Evolutionary conservation across 2,797 vertebrate genomes (phyloP).

Genomic region (Tauraco hartlaubi): DNA sequence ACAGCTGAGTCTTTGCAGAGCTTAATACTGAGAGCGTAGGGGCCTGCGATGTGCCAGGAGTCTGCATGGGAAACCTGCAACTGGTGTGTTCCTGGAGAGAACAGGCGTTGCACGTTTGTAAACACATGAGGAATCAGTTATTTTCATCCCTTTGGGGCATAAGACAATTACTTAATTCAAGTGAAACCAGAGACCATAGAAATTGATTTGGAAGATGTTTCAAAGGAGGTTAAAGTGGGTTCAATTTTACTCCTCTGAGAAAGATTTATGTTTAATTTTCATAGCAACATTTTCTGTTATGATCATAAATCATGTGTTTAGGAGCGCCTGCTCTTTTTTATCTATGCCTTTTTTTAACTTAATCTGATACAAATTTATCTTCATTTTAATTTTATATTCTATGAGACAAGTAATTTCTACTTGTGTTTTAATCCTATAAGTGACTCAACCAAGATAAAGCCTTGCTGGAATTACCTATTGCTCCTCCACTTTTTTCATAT

Average conservation of each 20-base stretch:
- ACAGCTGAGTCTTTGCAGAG: background rate
- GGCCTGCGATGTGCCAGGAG: too few species aligned
- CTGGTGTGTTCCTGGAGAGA: background rate
- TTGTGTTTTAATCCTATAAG: background rate
- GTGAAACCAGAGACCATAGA: slow-evolving; percentile 15
- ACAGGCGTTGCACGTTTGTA: background rate
- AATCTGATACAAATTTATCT: background rate
- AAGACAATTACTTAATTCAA: slow-evolving; percentile 8
- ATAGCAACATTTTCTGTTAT: background rate
- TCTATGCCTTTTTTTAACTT: background rate
- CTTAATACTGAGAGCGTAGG: background rate
- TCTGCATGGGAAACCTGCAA: fast-evolving
- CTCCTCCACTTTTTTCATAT: background rate
- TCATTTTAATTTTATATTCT: background rate
- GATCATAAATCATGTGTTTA: background rate
- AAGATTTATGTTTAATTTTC: slow-evolving; percentile 9
- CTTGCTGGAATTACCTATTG: background rate
- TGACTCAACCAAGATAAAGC: background rate
- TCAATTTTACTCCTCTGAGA: background rate
- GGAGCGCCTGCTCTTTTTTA: background rate
- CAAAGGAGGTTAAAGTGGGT: background rate
- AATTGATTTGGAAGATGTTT: slow-evolving; percentile 27
- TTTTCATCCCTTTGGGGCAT: background rate
- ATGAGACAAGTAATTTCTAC: background rate
- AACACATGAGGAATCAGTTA: background rate